Evolutionary conservation across 2,888 invertebrate species (phyloP).

Genomic region (Prosapia bicincta): DNA sequence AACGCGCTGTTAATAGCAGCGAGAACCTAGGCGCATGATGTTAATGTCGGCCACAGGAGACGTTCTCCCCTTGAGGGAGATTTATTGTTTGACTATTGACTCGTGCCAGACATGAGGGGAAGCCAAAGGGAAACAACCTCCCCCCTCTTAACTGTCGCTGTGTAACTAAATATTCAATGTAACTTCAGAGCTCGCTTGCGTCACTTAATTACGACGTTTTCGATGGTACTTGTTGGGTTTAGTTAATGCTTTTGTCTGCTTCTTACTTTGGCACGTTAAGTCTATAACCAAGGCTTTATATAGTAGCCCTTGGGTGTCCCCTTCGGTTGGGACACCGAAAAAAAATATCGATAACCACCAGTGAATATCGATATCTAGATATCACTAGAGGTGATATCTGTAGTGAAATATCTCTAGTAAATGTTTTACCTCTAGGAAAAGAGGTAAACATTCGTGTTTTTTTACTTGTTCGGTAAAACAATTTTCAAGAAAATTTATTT

Average conservation of each 20-base stretch:
- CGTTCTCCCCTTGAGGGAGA: neutral
- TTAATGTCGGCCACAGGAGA: neutral
- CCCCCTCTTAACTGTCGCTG: neutral
- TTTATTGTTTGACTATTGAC: conserved; percentile 2
- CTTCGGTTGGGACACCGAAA: too few species aligned
- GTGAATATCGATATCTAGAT: too few species aligned
- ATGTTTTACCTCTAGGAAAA: too few species aligned
- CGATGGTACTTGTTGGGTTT: neutral
- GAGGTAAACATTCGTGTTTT: too few species aligned
- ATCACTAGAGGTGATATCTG: too few species aligned
- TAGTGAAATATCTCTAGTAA: too few species aligned
- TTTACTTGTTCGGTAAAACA: too few species aligned
- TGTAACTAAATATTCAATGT: conserved; percentile 2
- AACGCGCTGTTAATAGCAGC: neutral
- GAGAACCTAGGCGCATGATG: neutral
- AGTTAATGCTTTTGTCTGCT: neutral
- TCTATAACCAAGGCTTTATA: too few species aligned
- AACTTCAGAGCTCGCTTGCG: neutral
- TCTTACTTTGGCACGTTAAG: too few species aligned
- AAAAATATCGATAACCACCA: too few species aligned
- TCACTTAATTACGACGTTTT: neutral
- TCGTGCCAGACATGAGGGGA: neutral
- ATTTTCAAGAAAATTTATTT: too few species aligned
- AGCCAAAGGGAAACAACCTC: neutral
- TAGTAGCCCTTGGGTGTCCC: too few species aligned